phyloP scores from a whole-genome alignment of 2,797 vertebrate species.

The Danio aesculapii region DNA sequence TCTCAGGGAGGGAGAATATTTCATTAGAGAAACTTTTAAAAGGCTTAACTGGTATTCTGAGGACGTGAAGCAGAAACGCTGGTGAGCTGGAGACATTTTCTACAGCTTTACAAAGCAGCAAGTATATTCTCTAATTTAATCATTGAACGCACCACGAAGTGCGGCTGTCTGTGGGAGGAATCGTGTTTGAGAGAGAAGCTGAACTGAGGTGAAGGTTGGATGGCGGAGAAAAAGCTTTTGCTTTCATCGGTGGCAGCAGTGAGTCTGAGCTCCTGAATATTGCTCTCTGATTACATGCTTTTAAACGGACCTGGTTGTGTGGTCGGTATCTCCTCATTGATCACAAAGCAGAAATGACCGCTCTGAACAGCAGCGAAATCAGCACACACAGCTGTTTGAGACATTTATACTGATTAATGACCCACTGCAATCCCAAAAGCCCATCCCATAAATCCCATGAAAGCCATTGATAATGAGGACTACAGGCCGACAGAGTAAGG shows the following conservation, averaged over 20 bases:
- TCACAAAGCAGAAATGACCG: neutral
- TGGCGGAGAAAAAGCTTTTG: neutral
- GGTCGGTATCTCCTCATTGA: neutral
- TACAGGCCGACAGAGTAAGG: neutral
- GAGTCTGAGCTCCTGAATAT: neutral
- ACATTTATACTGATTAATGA: conserved; percentile 25
- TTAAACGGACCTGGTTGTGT: neutral
- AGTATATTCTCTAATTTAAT: conserved; percentile 2
- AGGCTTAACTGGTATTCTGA: conserved; percentile 4
- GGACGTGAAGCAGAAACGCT: neutral
- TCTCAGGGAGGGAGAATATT: neutral
- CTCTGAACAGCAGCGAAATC: conserved; percentile 18
- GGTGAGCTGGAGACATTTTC: conserved; percentile 8
- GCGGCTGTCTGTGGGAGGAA: conserved; percentile 9
- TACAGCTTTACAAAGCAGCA: neutral
- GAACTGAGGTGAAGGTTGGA: conserved; percentile 2
- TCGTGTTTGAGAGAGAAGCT: neutral
- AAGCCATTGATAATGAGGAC: conserved; percentile 28
- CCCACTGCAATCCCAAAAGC: conserved; percentile 19
- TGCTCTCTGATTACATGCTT: neutral
- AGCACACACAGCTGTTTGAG: conserved; percentile 24
- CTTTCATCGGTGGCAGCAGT: neutral
- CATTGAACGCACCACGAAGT: neutral
- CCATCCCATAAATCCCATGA: conserved; percentile 20
- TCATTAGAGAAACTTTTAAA: neutral